A percentile compares a stretch with the other conserved stretches of the same genome.
These are phyloP conservation scores for Drosophila siamana DNA, from an alignment of 2,888 invertebrate species.

Conservation along the genomic window DNA sequence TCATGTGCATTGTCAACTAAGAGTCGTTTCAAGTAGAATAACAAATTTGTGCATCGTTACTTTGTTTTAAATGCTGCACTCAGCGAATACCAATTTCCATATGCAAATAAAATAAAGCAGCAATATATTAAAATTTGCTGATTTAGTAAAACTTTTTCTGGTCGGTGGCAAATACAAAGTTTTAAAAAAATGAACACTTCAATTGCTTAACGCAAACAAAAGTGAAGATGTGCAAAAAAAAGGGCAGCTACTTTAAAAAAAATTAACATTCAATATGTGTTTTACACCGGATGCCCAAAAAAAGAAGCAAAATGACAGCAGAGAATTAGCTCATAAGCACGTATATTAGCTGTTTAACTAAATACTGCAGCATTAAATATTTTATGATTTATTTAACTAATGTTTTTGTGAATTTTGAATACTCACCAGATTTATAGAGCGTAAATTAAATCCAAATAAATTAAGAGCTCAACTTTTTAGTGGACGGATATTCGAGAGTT, in stretches of 20 bases:
- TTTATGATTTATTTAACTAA: not conserved
- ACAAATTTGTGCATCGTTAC: constrained; percentile 3
- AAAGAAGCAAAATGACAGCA: not conserved
- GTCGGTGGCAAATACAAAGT: constrained; percentile 7
- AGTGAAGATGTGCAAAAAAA: constrained; percentile 1
- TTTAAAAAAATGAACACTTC: not conserved
- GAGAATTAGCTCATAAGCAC: not conserved
- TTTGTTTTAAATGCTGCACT: constrained; percentile 34
- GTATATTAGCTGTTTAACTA: too few species aligned
- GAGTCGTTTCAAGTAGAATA: constrained; percentile 40
- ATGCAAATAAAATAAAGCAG: constrained; percentile 14
- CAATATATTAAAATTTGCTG: constrained; percentile 15
- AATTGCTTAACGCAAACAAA: constrained; percentile 1
- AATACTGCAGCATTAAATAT: not conserved
- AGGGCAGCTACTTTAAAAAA: not conserved
- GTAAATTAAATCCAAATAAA: constrained; percentile 29
- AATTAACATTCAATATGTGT: constrained; percentile 10
- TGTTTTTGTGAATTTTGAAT: not conserved
- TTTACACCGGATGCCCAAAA: constrained; percentile 10
- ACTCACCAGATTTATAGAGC: constrained; percentile 37
- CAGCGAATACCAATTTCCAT: constrained; percentile 16
- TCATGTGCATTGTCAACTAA: constrained; percentile 70
- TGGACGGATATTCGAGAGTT: constrained; percentile 29
- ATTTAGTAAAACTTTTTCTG: constrained; percentile 24
- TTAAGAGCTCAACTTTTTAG: constrained; percentile 15